These are phyloP conservation scores for Graphium colonna DNA, from an alignment of 2,888 invertebrate species.

Conservation along the genomic window DNA sequence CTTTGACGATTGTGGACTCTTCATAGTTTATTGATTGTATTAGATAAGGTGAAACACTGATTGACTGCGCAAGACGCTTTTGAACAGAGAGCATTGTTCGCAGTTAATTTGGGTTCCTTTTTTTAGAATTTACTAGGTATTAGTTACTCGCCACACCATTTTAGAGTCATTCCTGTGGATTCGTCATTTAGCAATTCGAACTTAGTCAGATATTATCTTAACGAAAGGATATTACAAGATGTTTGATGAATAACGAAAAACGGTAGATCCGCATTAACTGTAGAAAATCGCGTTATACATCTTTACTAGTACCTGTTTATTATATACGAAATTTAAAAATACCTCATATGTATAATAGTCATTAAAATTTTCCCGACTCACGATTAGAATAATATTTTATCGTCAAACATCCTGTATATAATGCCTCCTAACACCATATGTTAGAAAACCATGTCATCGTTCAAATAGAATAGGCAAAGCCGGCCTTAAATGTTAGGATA, in stretches of 20 bases:
- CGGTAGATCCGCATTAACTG: constrained; percentile 25
- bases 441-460: constrained; percentile 50
- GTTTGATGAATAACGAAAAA: constrained; percentile 54
- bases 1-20: constrained; percentile 79
- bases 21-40: constrained; percentile 72
- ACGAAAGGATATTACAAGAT: constrained; percentile 53
- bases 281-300: constrained; percentile 25
- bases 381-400: constrained; percentile 33
- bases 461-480: constrained; percentile 72
- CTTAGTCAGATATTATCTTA: constrained; percentile 44
- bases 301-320: constrained; percentile 26
- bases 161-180: constrained; percentile 50
- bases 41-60: constrained; percentile 55
- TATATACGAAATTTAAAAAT: constrained; percentile 32
- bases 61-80: constrained; percentile 40
- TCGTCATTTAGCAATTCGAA: constrained; percentile 40
- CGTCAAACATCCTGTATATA: constrained; percentile 72
- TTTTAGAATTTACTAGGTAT: constrained; percentile 71
- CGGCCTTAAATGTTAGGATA: constrained; percentile 67
- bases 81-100: constrained; percentile 18
- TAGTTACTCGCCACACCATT: constrained; percentile 66
- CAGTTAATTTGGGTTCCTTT: constrained; percentile 57
- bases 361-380: constrained; percentile 39
- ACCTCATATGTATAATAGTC: constrained; percentile 45
- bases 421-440: constrained; percentile 42